Evolutionary conservation across 2,888 invertebrate genomes (phyloP), one percentile per base, ranked within the genome.

Genomic region (Athrips mouffetella): DNA sequence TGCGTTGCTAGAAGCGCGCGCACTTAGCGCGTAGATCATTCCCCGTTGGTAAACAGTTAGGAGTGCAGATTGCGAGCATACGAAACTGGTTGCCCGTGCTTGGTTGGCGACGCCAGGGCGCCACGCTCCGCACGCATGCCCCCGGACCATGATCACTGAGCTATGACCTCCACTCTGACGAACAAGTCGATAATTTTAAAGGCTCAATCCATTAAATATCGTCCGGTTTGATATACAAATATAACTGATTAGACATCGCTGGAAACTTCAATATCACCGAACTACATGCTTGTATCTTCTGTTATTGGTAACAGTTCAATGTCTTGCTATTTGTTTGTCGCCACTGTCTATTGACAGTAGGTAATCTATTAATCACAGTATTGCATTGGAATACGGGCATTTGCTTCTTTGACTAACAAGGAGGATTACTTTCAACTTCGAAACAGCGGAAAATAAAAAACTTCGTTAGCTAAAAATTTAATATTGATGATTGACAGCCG

Each of bases 21-120:
- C n/a, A n/a, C n/a, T n/a, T n/a, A 73, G 67, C 75, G 67, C 73
- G 70, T 71, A 67, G 77, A 78, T 78, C 72, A 67, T 64, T 76
- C 72, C 61, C 54, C 69, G 70, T 73, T 68, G 64, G 70, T 72
- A 72, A 76, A 82, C 84, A 81, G 85, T 85, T 82, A 78, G 70
- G 57, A 65, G 66, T 70, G 65, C 65, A 70, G 71, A 78, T 72
- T 70, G 71, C 66, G 65, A 60, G 60, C 59, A n/a, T n/a, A 56
- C 59, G 59, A 58, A 73, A 69, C 69, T 68, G 63, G 72, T 63
- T 63, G 51, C 15, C 31, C 7, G 25, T 29, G 15, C 15, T 37
- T 21, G 40, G 25, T 49, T 45, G 35, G 30, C 58, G 55, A n/a
- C 18, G 15, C 16, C 29, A n/a, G 23, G 25, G 13, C 40, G 31